These are phyloP conservation scores for Protodeltote pygarga DNA, from an alignment of 2,888 invertebrate species.

Conservation along the genomic window DNA sequence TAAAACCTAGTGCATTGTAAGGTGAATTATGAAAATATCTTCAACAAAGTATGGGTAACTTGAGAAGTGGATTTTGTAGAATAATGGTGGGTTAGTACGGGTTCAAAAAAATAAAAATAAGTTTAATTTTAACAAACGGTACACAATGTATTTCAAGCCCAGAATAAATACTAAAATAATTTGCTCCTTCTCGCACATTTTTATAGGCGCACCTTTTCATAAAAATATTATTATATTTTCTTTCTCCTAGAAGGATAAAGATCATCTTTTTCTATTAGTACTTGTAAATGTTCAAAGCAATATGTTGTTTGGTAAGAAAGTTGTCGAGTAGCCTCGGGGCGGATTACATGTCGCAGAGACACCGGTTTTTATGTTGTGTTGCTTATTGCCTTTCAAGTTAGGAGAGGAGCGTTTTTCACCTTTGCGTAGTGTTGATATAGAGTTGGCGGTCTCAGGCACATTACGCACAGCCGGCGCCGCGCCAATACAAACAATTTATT, in stretches of 20 bases:
- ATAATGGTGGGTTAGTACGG: neutral
- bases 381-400: slow-evolving; percentile 69
- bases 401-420: slow-evolving; percentile 71
- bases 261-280: slow-evolving; percentile 48
- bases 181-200: slow-evolving; percentile 30
- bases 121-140: slow-evolving; percentile 5
- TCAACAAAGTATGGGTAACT: no score
- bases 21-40: no score
- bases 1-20: no score
- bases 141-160: slow-evolving; percentile 13
- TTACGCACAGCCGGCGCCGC: slow-evolving; percentile 69
- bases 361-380: slow-evolving; percentile 62
- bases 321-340: slow-evolving; percentile 44
- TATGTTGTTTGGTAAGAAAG: slow-evolving; percentile 40
- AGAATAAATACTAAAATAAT: slow-evolving; percentile 18
- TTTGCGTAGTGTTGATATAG: slow-evolving; percentile 66
- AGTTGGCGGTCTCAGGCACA: slow-evolving; percentile 73
- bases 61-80: no score
- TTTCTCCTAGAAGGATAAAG: slow-evolving; percentile 32
- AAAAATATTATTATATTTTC: slow-evolving; percentile 38
- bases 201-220: slow-evolving; percentile 40
- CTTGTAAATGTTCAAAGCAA: slow-evolving; percentile 50
- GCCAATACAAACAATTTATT: slow-evolving; percentile 79
- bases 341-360: slow-evolving; percentile 51
- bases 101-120: neutral